Evolutionary conservation across 2,797 vertebrate genomes (phyloP), one percentile per base, ranked within the genome.

Genomic region (Pogonophryne albipinna): DNA sequence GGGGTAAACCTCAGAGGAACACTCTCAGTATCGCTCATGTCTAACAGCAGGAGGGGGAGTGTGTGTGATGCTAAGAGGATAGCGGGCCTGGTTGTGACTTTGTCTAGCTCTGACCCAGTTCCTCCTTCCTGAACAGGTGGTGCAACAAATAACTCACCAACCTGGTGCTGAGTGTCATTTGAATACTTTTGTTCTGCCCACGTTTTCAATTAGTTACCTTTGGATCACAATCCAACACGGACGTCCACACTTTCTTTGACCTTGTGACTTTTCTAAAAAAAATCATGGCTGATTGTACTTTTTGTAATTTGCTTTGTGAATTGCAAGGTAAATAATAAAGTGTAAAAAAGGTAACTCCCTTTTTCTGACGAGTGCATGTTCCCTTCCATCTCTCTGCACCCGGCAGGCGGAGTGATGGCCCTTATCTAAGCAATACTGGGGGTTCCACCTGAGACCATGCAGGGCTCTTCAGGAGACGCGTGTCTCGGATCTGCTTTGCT

Each of bases 1-100:
- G 78, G 78, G 71, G 69, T 72, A 71, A 80, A 81, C 84, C 89
- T 88, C 77, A 66, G 64, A 79, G 80, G 84, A 89, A 69, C 71
- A 72, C 86, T 86, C 80, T 72, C 80, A 71, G 85, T 87, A 88
- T 87, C 78, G 79, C 84, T 90, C 91, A 86, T 91, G 90, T 92
- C 87, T 85, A 89, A 58, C 91, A 91, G 89, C 89, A 82, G 90
- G 92, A 72, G 89, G 86, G 84, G 42, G 82, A 62, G 56, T 47
- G 63, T 71, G 78, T 76, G 76, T 79, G 82, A 89, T 65, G 67
- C 74, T 74, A 58, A 69, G 79, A 73, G 78, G 78, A 80, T 87
- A 83, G 52, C 77, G 83, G 73, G 60, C 66, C 62, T 71, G 71
- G 66, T 71, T 72, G 76, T 93, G 92, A 92, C 90, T 91, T 91